A percentile compares a stretch with the other conserved stretches of the same genome.
These are phyloP conservation scores for Drosophila siamana DNA, from an alignment of 2,888 invertebrate species.

Conservation along the genomic window DNA sequence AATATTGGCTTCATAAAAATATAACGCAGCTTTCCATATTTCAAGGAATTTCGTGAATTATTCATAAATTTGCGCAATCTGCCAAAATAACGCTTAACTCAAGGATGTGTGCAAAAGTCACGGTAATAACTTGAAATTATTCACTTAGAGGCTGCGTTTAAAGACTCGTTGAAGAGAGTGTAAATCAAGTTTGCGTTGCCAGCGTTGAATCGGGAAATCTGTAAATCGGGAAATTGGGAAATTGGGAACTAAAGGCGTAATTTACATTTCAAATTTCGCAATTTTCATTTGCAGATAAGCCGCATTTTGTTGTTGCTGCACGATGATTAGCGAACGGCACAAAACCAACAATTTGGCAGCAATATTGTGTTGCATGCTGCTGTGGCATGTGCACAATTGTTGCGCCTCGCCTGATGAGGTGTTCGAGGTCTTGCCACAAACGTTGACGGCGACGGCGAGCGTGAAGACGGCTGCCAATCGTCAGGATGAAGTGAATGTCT, in stretches of 20 bases:
- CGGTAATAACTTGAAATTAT: neutral
- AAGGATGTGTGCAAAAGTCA: neutral
- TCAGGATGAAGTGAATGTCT: constrained; percentile 75
- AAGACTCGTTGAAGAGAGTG: neutral
- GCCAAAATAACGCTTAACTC: neutral
- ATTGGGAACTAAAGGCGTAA: constrained; percentile 36
- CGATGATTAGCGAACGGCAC: constrained; percentile 83
- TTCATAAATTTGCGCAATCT: neutral
- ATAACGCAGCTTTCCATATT: neutral
- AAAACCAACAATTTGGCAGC: constrained; percentile 81
- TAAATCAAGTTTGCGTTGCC: constrained; percentile 36
- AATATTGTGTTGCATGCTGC: constrained; percentile 68
- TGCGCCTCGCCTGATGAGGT: constrained; percentile 47
- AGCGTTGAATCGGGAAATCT: neutral
- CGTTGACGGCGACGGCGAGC: constrained; percentile 32
- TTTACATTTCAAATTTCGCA: constrained; percentile 40
- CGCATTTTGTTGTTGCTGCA: constrained; percentile 42
- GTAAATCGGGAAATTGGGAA: neutral
- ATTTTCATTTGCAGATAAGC: constrained; percentile 59
- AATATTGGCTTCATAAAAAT: no score
- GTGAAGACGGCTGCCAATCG: constrained; percentile 50
- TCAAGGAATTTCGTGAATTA: neutral
- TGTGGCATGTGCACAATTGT: constrained; percentile 43
- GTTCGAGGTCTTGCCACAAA: constrained; percentile 69
- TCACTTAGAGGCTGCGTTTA: neutral